Base-by-base conservation (phyloP, 2,888 invertebrate genomes). In the Myopa testacea region DNA sequence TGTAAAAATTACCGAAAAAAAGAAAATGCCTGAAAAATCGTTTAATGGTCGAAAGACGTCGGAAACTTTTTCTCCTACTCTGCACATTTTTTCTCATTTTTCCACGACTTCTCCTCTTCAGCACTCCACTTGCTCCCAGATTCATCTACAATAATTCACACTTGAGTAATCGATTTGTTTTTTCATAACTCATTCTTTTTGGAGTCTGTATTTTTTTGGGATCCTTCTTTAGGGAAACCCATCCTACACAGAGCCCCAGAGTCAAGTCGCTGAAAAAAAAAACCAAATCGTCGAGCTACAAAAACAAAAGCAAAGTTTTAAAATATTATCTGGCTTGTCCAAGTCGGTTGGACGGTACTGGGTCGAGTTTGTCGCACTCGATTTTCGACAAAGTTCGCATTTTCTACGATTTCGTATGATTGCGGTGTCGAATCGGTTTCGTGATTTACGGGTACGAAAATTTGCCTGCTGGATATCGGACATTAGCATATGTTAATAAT, bases 401-500 rank as follows among this genome's bases (percentile, higher is more conserved):
- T 81, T 81, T 26, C 26, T 26, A 26, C 26, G 26, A 26, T 26
- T 26, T 79, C 70, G 14, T 55, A 37, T 52, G 19, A 63, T 34
- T 76, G 69, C 34, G 75, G 71, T 65, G 40, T 67, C 69, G 60
- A 70, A 67, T 73, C 76, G 60, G 75, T 71, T 78, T 62, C 75
- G 79, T 81, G 81, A 82, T 81, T 82, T 83, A 81, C 78, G 78
- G 78, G 79, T 73, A 65, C 76, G 73, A 71, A 82, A 82, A 81
- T 82, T 81, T 80, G 80, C 78, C 78, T 72, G 55, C 19, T 62
- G 38, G 40, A 78, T 77, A 80, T 78, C 69, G 74, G 10, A 75
- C 81, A 82, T 82, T 82, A 81, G 79, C 81, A 82, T 82, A 82
- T 81, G 81, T 78, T 82, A 81, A 80, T 79, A 80, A 78, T 79